Percentiles rank a stretch among this genome's conserved stretches.
Conservation (phyloP, 2,888 invertebrate genomes). For the Xylophagus ater region DNA sequence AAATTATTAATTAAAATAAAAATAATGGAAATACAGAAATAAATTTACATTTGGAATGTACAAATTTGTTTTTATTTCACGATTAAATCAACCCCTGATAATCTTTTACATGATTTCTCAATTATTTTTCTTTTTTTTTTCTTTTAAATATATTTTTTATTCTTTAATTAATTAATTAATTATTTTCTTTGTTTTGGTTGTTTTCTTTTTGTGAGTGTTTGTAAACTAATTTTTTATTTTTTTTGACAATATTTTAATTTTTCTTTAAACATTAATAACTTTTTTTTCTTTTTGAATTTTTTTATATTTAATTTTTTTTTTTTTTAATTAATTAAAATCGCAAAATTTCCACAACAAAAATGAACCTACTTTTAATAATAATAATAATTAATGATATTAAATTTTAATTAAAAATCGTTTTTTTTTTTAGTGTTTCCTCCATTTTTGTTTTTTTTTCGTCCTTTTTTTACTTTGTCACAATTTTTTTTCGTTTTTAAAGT, state of each 20-base stretch:
- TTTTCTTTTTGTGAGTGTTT: background rate
- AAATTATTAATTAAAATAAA: background rate
- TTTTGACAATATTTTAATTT: conserved; percentile 5
- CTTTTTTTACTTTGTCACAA: no score
- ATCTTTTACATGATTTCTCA: conserved; percentile 10
- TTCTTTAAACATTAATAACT: conserved; percentile 3
- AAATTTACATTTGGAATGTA: conserved; percentile 17
- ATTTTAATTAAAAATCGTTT: no score
- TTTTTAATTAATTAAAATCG: conserved; percentile 1
- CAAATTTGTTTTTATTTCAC: conserved; percentile 16
- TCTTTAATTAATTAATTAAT: background rate
- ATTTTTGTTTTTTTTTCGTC: no score
- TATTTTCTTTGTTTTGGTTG: no score
- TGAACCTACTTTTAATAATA: no score
- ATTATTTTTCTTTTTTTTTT: conserved; percentile 5
- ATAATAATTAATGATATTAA: no score
- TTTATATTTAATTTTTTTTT: conserved; percentile 5
- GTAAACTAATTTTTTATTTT: conserved; percentile 4
- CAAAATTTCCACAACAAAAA: conserved; percentile 9
- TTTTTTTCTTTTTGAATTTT: conserved; percentile 7
- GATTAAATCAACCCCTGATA: conserved; percentile 14
- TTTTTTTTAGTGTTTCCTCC: no score
- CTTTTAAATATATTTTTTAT: conserved; percentile 5
- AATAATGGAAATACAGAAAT: conserved; percentile 10
- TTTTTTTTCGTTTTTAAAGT: no score